A percentile compares a stretch with the other conserved stretches of the same genome.
phyloP scores from a whole-genome alignment of 2,888 invertebrate genomes.

The Caenorhabditis plicata region DNA sequence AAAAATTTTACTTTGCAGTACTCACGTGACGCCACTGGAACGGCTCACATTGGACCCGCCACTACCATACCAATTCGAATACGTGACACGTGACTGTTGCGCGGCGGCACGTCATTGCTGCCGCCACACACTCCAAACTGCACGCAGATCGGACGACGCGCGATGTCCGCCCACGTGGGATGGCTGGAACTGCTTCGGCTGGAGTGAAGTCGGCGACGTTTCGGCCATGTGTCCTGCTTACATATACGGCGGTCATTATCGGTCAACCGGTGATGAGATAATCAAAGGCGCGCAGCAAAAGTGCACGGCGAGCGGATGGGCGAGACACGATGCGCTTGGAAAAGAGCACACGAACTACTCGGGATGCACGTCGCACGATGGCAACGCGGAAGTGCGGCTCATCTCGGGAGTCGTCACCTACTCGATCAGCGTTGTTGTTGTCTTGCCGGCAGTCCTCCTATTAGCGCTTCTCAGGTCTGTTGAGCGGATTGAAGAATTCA shows the following conservation, averaged over 20 bases:
- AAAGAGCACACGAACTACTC: slow-evolving; percentile 49
- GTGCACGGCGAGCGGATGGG: slow-evolving; percentile 40
- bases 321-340: slow-evolving; percentile 2
- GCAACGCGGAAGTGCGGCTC: slow-evolving; percentile 28
- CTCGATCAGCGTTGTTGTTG: slow-evolving; percentile 45
- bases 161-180: slow-evolving; percentile 64
- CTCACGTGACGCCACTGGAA: slow-evolving; percentile 25
- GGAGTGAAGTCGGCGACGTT: slow-evolving; percentile 35
- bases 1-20: slow-evolving; percentile 20
- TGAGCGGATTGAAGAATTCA: too few relatives aligned
- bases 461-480: slow-evolving; percentile 33
- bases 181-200: slow-evolving; percentile 63
- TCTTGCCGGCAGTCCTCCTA: slow-evolving; percentile 58
- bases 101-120: slow-evolving; percentile 55
- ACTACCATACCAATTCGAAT: slow-evolving; percentile 45
- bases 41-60: slow-evolving; percentile 33
- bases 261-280: too few relatives aligned
- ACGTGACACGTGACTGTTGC: slow-evolving; percentile 53
- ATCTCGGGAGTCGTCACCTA: slow-evolving; percentile 53
- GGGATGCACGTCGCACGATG: slow-evolving; percentile 23
- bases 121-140: slow-evolving; percentile 31
- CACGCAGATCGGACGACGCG: not conserved
- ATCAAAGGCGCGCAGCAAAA: slow-evolving; percentile 32
- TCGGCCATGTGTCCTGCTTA: slow-evolving; percentile 48
- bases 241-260: slow-evolving; percentile 46